Base-by-base conservation (phyloP, 2,888 invertebrate genomes). In the Lochmaea crataegi region DNA sequence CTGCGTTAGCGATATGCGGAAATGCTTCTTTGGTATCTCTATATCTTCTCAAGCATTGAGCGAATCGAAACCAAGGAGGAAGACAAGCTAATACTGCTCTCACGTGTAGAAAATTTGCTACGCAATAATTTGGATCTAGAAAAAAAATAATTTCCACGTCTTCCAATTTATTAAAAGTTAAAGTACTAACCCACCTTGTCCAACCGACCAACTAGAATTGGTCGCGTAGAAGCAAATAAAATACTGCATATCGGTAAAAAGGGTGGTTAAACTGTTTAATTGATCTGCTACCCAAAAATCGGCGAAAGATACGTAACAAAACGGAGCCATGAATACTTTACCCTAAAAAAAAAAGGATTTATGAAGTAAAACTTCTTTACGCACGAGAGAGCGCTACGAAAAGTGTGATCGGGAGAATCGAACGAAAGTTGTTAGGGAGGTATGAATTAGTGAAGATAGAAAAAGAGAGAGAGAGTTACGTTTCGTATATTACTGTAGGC, bases 261-360 rank as follows among this genome's bases (percentile, higher is more conserved):
- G 94, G 0, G 94, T 94, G 0, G 92, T 94, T 78, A 99, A 90
- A 69, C 98, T 98, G 87, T 98, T 99, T 83, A 98, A 89, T 86
- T 99, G 99, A 89, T 99, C 98, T 6, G 97, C 98, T 86, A 99
- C 92, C 98, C 98, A 99, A 90, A 99, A 99, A 88, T 99, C 98
- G 32, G 98, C 97, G 85, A 98, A 99, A 58, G 94, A 92, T 10
- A 99, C 98, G 79, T 95, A 95, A 84, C 95, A 93, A 84, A 98
- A 97, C 22, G 98, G 98, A 0, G 98, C 96, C 48, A 94, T 91
- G 63, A 97, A 83, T 78, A 97, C 94, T 70, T 95, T 91, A 76
- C 93, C 93, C 95, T 95, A 78, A 61, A 66, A 72, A 12, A 53
- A n/a, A n/a, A n/a, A n/a, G n/a, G n/a, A n/a, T n/a, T n/a, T n/a